Percentiles rank a stretch among this genome's conserved stretches.
phyloP scores from a whole-genome alignment of 2,113 vertebrate species.

The Tenebrosternarchus preto region DNA sequence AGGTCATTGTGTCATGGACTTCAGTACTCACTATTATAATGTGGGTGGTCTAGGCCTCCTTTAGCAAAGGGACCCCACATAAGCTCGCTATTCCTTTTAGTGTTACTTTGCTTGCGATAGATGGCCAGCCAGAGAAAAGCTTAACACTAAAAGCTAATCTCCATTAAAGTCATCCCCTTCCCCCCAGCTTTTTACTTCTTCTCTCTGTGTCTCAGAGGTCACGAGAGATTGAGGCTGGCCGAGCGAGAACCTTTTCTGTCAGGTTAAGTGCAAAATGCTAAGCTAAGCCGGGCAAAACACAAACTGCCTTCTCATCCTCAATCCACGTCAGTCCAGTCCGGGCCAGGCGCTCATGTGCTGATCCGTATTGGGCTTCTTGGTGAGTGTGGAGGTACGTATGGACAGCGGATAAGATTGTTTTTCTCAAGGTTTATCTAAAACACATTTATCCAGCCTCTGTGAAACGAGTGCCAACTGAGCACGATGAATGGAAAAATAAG shows the following conservation, averaged over 20 bases:
- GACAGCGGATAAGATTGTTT: constrained; percentile 48
- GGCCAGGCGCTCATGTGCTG: constrained; percentile 23
- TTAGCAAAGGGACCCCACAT: constrained; percentile 28
- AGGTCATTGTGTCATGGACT: constrained; percentile 47
- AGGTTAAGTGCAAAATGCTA: constrained; percentile 11
- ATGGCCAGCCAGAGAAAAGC: constrained; percentile 36
- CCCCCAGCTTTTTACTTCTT: constrained; percentile 25
- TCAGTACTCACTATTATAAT: constrained; percentile 12
- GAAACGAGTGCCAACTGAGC: constrained; percentile 35
- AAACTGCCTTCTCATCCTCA: neutral
- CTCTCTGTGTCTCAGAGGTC: constrained; percentile 6
- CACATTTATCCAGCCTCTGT: constrained; percentile 35
- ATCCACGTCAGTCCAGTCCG: constrained; percentile 35
- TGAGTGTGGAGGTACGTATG: constrained; percentile 43
- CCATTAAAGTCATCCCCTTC: constrained; percentile 20
- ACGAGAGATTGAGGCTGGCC: constrained; percentile 25
- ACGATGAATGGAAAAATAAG: constrained; percentile 35
- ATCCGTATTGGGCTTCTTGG: constrained; percentile 41
- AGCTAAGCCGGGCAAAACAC: constrained; percentile 19
- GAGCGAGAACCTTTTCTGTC: neutral
- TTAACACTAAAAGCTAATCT: constrained; percentile 31
- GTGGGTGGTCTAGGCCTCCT: constrained; percentile 48
- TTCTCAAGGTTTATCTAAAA: constrained; percentile 48
- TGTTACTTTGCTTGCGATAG: constrained; percentile 8
- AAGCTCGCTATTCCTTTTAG: constrained; percentile 11